Percentiles rank a stretch among this genome's conserved stretches.
phyloP scores from a whole-genome alignment of 2,888 invertebrate genomes.

The Euplexia lucipara region DNA sequence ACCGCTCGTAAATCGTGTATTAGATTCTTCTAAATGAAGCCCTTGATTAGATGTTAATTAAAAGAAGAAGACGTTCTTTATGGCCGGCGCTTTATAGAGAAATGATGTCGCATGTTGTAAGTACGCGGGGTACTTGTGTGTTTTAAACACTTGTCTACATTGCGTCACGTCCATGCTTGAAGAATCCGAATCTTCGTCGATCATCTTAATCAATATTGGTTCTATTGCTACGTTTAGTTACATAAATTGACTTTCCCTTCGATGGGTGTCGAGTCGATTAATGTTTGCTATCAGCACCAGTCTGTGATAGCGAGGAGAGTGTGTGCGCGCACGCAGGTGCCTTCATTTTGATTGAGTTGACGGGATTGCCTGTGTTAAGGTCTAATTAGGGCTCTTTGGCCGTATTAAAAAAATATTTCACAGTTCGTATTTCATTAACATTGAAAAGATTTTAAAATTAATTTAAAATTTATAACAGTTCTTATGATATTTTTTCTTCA shows the following conservation, averaged over 20 bases:
- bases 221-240: conserved; percentile 82
- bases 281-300: conserved; percentile 51
- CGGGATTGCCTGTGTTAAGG: conserved; percentile 34
- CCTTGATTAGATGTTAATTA: conserved; percentile 86
- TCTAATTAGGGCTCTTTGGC: conserved; percentile 3
- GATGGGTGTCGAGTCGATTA: conserved; percentile 48
- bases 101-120: conserved; percentile 75
- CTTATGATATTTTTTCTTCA: background rate
- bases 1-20: conserved; percentile 81
- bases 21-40: conserved; percentile 82
- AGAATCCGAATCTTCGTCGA: conserved; percentile 73
- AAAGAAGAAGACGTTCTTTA: conserved; percentile 82
- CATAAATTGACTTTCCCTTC: conserved; percentile 85
- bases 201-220: conserved; percentile 84
- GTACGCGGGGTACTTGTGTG: conserved; percentile 66
- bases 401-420: background rate
- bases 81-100: conserved; percentile 62
- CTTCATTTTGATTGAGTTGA: conserved; percentile 41
- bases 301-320: conserved; percentile 37
- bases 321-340: conserved; percentile 23
- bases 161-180: conserved; percentile 76
- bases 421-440: no score
- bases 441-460: no score
- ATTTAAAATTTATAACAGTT: no score
- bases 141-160: conserved; percentile 66